These are phyloP conservation scores for Abscondita cerata DNA, from an alignment of 2,888 invertebrate genomes.

Conservation along the genomic window DNA sequence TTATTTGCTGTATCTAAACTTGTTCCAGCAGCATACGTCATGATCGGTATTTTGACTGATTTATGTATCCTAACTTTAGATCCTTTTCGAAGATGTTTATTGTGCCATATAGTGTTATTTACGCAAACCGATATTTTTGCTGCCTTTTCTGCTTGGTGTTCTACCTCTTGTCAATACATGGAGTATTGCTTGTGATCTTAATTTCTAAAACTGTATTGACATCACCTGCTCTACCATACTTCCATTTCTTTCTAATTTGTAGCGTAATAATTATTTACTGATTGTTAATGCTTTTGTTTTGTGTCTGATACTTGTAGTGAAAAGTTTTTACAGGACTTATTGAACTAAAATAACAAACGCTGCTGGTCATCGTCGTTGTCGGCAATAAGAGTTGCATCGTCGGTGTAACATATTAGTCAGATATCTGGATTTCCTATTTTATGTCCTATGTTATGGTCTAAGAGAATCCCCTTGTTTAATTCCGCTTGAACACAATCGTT, in stretches of 20 bases:
- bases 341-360: slow-evolving; percentile 2
- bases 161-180: neutral
- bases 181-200: neutral
- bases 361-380: slow-evolving; percentile 2
- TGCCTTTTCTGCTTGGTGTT: neutral
- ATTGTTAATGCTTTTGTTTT: slow-evolving; percentile 12
- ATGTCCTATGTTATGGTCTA: too few species aligned
- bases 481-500: too few species aligned
- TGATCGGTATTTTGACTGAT: slow-evolving; percentile 3
- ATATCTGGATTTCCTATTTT: neutral
- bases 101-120: neutral
- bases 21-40: slow-evolving; percentile 1
- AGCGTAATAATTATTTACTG: slow-evolving; percentile 7
- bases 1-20: neutral
- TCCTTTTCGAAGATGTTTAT: neutral
- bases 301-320: slow-evolving; percentile 4
- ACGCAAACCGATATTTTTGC: neutral
- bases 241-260: slow-evolving; percentile 1
- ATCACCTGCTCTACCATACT: slow-evolving; percentile 8
- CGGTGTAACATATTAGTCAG: slow-evolving; percentile 4
- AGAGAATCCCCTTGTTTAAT: too few species aligned
- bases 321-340: slow-evolving; percentile 1
- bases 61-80: slow-evolving; percentile 4
- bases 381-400: slow-evolving; percentile 14
- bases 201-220: slow-evolving; percentile 1